Percentiles rank a stretch among this genome's conserved stretches.
phyloP scores from a whole-genome alignment of 53 echinoderm and acorn worm genomes.

The Echinarachnius parma region DNA sequence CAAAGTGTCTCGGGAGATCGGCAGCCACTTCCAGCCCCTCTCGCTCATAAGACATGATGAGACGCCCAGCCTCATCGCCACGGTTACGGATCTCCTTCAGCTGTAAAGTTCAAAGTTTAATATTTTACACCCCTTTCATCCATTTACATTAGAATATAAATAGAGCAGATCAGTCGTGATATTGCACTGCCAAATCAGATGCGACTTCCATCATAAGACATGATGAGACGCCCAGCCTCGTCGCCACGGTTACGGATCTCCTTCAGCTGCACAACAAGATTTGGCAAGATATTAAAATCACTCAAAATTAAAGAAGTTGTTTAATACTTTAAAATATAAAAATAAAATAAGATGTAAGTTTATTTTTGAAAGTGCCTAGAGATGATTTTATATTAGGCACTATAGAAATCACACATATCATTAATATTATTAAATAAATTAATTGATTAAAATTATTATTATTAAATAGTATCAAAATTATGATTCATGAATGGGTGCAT shows the following conservation, averaged over 20 bases:
- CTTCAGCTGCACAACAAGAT: conserved; percentile 84
- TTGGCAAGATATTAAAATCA: no score
- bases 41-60: conserved; percentile 76
- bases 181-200: no score
- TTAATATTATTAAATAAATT: no score
- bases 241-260: conserved; percentile 98
- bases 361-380: not conserved
- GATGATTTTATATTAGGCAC: no score
- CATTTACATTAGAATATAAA: no score
- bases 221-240: conserved; percentile 81
- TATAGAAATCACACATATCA: no score
- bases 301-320: no score
- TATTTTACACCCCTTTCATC: no score
- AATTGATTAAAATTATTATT: no score
- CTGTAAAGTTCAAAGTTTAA: conserved; percentile 25
- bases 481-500: no score
- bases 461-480: no score
- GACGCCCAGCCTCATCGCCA: conserved; percentile 91
- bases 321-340: no score
- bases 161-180: conserved; percentile 64
- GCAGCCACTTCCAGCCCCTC: conserved; percentile 76
- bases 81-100: conserved; percentile 97
- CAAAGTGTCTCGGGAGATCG: conserved; percentile 79
- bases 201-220: conserved; percentile 82
- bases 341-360: not conserved